Conservation (phyloP, 2,113 vertebrate species). For the Rhipidura dahli region DNA sequence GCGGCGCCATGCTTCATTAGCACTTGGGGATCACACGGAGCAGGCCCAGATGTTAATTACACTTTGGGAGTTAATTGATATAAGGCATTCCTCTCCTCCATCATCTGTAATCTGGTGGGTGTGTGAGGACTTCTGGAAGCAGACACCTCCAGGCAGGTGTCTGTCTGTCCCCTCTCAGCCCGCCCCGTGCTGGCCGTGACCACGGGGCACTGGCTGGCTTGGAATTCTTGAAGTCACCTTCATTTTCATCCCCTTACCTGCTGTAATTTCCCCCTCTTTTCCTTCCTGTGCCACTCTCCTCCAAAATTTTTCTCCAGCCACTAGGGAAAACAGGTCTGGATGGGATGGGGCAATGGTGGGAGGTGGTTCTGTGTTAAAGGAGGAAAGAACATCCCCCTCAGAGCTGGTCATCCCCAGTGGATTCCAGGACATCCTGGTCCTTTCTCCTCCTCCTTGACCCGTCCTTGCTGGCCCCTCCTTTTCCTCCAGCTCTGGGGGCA, state of each 20-base stretch:
- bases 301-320: background rate
- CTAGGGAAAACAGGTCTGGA: background rate
- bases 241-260: background rate
- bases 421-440: background rate
- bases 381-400: rapidly evolving
- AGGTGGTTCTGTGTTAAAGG: background rate
- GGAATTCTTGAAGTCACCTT: background rate
- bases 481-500: background rate
- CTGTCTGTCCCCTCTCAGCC: background rate
- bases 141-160: background rate
- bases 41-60: conserved; percentile 88
- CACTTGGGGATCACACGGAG: conserved; percentile 71
- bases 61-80: conserved; percentile 84
- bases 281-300: background rate
- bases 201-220: rapidly evolving
- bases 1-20: conserved; percentile 86
- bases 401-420: background rate
- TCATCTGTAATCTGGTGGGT: conserved; percentile 33
- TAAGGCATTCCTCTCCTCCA: conserved; percentile 21
- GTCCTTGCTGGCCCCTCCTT: background rate
- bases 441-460: background rate
- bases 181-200: rapidly evolving
- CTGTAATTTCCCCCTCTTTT: background rate
- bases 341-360: background rate
- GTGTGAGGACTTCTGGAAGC: background rate